Evolutionary conservation across 2,888 invertebrate genomes (phyloP), one percentile per base, ranked within the genome.

Genomic region (Cheilosia variabilis): DNA sequence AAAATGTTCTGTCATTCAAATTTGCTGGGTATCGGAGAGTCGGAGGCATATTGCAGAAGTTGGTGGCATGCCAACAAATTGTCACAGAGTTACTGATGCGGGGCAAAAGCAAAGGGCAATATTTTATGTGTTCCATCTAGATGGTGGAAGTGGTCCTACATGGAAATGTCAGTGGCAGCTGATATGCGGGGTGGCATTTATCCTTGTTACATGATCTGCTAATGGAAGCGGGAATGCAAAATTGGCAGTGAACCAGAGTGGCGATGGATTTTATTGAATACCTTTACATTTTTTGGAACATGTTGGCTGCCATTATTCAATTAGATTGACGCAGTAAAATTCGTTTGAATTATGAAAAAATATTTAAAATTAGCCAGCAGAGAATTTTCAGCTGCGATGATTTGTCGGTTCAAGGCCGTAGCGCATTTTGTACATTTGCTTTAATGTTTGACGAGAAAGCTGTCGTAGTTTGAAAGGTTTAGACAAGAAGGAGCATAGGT

Each of bases 251-350:
- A 24, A 57, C 57, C 69, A 68, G 22, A 34, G 6, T 13, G 17
- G 24, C n/a, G n/a, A 55, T 41, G 57, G 41, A 34, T 50, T 53
- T 62, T 50, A 78, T 83, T 73, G 83, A 83, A 73, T 78, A 69
- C 4, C 31, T 9, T 5, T 52, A 10, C 0, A 5, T 52, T 37
- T 13, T 13, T 37, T 37, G 10, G 3, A 37, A 37, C 37, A 13
- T 37, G 1, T 37, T 13, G 37, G 37, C 4, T 13, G 37, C 1
- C 13, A 13, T 13, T 4, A 13, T 37, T 37, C 13, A 13, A 37
- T 37, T 37, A 37, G 10, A 37, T 4, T 37, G 3, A 37, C 10
- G 37, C 37, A 37, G 10, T 37, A 0, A 10, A 37, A 37, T 4
- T 37, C 13, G 4, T 0, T 1, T 3, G 37, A 10, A 9, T 3